Evolutionary conservation across 2,888 invertebrate species (phyloP), one percentile per base, ranked within the genome.

Genomic region (Thalpophila matura): DNA sequence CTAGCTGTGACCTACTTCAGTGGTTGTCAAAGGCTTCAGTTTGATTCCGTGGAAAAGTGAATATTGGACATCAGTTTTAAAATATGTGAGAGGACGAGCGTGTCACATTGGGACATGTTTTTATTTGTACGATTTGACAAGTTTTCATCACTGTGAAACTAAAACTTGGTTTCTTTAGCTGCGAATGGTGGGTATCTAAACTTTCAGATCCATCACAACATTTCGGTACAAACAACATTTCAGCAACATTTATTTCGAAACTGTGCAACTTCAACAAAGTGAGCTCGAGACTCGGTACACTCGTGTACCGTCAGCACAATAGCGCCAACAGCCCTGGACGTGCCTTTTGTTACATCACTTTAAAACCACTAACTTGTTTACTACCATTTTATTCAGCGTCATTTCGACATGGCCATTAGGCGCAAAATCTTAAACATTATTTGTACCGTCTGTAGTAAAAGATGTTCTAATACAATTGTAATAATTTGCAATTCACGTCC

Each of bases 401-500:
- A 49, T 60, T 80, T 72, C 51, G 63, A 58, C 66, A 55, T 51
- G 62, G 71, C 58, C 58, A 74, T 80, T 77, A 80, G 40, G 26
- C 45, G 43, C 49, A 51, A 65, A 68, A 58, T 77, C 62, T 67
- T 26, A 57, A 72, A 61, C 66, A 65, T 75, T 70, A 46, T 66
- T 42, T 45, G 43, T 47, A 38, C 46, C 55, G 54, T 66, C 58
- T 42, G 46, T 45, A 74, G 53, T 69, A 37, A 66, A 68, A 79
- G 67, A 75, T 71, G 60, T 65, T 69, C 53, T 55, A 66, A 61
- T 74, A 61, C 54, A 45, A 69, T 74, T 65, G 49, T 67, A 79
- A 83, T 80, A 81, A 82, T 82, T 78, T 64, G 66, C 61, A 65
- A 76, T 79, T 67, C 71, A 61, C 50, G 77, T 76, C 72, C 72